Conservation (phyloP, 92 coral and sea anemone genomes). For the Parazoanthus darwini region DNA sequence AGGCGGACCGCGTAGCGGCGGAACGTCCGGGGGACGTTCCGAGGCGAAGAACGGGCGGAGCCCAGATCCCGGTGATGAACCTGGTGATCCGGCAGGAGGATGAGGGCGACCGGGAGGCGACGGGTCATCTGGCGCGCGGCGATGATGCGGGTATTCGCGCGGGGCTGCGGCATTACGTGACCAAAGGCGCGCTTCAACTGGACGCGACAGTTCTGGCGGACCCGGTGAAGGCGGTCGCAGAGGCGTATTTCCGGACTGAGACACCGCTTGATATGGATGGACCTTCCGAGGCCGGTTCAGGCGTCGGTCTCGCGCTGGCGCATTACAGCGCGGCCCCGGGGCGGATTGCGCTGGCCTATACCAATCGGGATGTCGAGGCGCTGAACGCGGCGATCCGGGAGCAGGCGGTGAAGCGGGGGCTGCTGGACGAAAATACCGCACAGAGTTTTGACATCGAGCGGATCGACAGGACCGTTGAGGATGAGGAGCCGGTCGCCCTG, state of each 20-base stretch:
- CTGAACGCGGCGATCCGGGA: conserved; percentile 6
- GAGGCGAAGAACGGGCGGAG: conserved; percentile 10
- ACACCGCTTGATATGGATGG: too few species aligned
- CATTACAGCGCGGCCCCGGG: conserved; percentile 13
- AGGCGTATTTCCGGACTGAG: conserved; percentile 1
- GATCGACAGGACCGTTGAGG: conserved; percentile 2
- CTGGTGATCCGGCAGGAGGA: conserved; percentile 10
- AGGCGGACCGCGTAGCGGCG: too few species aligned
- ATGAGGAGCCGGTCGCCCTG: neutral
- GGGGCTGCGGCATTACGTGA: conserved; percentile 3
- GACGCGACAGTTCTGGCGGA: too few species aligned
- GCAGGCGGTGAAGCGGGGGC: conserved; percentile 13
- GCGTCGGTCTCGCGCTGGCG: neutral
- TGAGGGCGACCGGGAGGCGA: conserved; percentile 6
- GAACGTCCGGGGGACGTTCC: neutral
- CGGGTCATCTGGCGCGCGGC: neutral
- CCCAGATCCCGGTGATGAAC: conserved; percentile 8
- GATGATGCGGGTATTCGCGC: too few species aligned
- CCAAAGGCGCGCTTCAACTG: neutral
- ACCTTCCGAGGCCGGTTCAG: too few species aligned
- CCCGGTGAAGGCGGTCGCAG: neutral
- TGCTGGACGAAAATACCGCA: conserved; percentile 9
- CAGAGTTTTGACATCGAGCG: conserved; percentile 9
- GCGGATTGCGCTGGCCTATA: conserved; percentile 11
- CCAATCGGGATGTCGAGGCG: neutral